Percentiles rank a stretch among this genome's conserved stretches.
Evolutionary conservation across 2,113 vertebrate species (phyloP).

Genomic region (Strix aluco): DNA sequence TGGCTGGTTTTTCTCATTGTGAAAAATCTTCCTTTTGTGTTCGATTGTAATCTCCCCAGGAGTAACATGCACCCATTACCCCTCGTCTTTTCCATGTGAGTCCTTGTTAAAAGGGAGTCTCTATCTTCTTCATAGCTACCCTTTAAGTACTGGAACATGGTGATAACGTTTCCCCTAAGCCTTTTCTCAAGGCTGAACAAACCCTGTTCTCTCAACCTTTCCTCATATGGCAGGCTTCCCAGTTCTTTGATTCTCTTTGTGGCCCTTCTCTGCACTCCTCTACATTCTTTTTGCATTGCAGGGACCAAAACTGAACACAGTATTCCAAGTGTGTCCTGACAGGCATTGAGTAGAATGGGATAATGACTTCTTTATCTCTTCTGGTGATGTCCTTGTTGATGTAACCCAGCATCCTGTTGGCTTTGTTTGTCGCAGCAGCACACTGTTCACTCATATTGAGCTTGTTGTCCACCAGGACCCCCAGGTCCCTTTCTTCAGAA

Average conservation of each 20-base stretch:
- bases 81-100: background rate
- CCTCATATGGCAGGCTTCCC: background rate
- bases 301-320: background rate
- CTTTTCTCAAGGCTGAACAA: background rate
- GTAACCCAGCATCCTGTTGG: too few species aligned
- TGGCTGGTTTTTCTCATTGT: background rate
- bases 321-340: background rate
- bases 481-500: too few species aligned
- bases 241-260: background rate
- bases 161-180: background rate
- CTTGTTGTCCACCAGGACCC: background rate
- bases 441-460: too few species aligned
- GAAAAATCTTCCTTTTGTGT: background rate
- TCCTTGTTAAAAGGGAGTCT: background rate
- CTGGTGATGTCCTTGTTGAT: background rate
- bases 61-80: background rate
- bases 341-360: background rate
- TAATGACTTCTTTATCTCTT: background rate
- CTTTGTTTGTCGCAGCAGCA: too few species aligned
- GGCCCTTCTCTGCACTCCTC: background rate
- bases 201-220: too few species aligned
- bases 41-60: background rate
- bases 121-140: background rate
- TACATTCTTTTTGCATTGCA: background rate
- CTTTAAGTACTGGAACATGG: background rate